Base-by-base conservation (phyloP, 2,113 vertebrate genomes). In the Pterocles gutturalis region DNA sequence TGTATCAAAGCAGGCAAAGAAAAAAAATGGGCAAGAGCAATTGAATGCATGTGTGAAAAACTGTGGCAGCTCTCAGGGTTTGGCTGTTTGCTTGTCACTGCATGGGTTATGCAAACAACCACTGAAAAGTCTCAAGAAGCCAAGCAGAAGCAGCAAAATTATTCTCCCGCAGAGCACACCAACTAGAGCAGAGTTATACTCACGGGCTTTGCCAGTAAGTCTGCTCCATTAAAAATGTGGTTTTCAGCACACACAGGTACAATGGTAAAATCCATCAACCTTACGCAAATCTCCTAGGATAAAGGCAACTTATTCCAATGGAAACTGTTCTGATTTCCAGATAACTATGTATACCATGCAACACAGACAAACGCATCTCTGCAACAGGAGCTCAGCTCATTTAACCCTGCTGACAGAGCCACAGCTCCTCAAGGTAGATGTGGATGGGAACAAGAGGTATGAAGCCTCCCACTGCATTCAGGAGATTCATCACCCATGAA, bases 151-250 rank as follows among this genome's bases (percentile, higher is more conserved):
- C 75, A 4, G 61, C 24, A 76, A 9, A 78, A 22, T 3, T 24
- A 20, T 41, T 45, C 65, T 45, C 15, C 24, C 48, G 51, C 46
- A 84, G 71, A 60, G 36, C 25, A 70, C 65, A 67, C 1, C 33
- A 49, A 34, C 11, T 1, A 38, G 8, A 41, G 13, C n/a, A 0
- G 26, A 66, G 55, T 20, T 21, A n/a, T 0, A 62, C 0, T 0
- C 33, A 25, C 29, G 43, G 72, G n/a, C 58, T 66, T 13, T 41
- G 67, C 33, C 62, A 86, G 49, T 19, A 51, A 36, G 57, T n/a
- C 90, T 70, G 46, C 87, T 83, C 84, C 62, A 29, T 38, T 48
- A 26, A 36, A 72, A 58, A 26, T 0, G 1, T 2, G 10, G 33
- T 29, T 69, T 79, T 57, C 51, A 75, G 83, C 66, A 87, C 25